phyloP scores from a whole-genome alignment of 2,888 invertebrate species.

The Geotrupes spiniger region DNA sequence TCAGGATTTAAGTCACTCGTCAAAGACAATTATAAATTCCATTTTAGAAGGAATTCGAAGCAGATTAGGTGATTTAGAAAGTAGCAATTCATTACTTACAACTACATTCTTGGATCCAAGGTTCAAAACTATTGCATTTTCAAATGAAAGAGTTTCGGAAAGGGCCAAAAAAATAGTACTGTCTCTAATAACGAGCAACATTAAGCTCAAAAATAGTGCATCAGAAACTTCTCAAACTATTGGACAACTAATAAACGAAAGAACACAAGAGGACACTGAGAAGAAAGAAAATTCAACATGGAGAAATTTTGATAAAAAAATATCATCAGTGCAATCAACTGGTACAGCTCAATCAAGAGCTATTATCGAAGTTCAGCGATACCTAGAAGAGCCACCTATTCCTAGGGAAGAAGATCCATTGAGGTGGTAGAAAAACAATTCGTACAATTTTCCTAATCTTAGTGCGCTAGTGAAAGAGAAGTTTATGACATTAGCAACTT shows the following conservation, averaged over 20 bases:
- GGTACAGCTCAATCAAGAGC: no score
- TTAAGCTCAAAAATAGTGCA: no score
- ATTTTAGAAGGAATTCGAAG: no score
- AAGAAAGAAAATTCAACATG: not conserved
- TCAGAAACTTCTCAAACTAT: no score
- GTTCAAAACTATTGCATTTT: conserved; percentile 9
- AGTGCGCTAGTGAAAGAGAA: not conserved
- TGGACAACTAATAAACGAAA: not conserved
- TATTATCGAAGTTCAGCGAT: conserved; percentile 16
- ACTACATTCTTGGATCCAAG: no score
- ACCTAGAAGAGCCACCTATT: conserved; percentile 18
- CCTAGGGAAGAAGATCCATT: conserved; percentile 13
- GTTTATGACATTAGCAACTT: conserved; percentile 1
- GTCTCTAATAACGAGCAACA: not conserved
- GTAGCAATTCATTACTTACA: no score
- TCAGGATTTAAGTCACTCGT: no score
- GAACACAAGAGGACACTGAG: not conserved
- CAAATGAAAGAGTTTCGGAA: not conserved
- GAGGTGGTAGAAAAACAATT: conserved; percentile 31
- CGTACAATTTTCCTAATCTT: conserved; percentile 9
- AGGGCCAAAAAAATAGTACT: not conserved
- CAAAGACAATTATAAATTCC: no score
- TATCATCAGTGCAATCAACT: not conserved
- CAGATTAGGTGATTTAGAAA: no score
- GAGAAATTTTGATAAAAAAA: conserved; percentile 7